Base-by-base conservation (phyloP, 2,113 vertebrate species). In the Ailuropoda melanoleuca region DNA sequence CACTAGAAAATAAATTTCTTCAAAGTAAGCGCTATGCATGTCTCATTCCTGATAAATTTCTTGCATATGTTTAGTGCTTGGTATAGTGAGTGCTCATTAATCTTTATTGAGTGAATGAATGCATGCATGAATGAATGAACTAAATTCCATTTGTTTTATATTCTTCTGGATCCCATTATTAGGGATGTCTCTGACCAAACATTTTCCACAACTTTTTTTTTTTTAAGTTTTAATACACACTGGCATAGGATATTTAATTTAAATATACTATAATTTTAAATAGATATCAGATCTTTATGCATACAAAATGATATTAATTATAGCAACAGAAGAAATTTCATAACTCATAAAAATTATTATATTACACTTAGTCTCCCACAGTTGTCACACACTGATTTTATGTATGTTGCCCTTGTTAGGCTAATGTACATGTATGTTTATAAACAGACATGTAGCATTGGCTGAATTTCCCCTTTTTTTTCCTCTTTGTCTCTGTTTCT, bases 381-480 rank as follows among this genome's bases (percentile, higher is more conserved):
- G 19, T 62, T 58, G 4, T 90, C 83, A 83, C 6, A 94, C 8
- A 82, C 1, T 29, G 39, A 46, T 80, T 90, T 50, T 62, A 77
- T 56, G 56, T 66, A 17, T 58, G 17, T 84, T 89, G 3, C 4
- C 3, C 24, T 95, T 18, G 23, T 37, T 46, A 93, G 37, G 24
- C 8, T 90, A 48, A 62, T 75, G 70, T 1, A 94, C 14, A 78
- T 23, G 19, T 17, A 64, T 19, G 39, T 21, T 48, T 46, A 31
- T 75, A 55, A 34, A 48, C 2, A 84, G 29, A 60, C 24, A 78
- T 43, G 13, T 11, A 53, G 0, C 64, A 60, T 48, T 39, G 50
- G 19, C n/a, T 93, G 23, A 90, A 70, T 93, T 96, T 91, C 29
- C 88, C 68, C 26, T 77, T 97, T 72, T 85, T 24, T 81, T 88